phyloP scores from a whole-genome alignment of 2,888 invertebrate genomes.

The Mythimna ferrago region DNA sequence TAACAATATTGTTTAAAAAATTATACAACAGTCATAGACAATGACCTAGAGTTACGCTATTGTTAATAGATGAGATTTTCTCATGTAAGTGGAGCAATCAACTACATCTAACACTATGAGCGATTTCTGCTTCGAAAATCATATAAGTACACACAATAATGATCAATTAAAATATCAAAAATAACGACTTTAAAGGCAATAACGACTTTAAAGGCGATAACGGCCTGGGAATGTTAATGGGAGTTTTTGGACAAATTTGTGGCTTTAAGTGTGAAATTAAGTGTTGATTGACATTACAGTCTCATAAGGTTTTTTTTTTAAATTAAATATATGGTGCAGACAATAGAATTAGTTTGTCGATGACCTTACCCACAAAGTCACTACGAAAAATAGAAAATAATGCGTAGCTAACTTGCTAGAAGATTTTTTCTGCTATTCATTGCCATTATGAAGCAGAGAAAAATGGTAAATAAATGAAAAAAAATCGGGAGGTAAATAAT shows the following conservation, averaged over 20 bases:
- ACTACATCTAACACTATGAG: constrained; percentile 39
- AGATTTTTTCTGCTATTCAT: neutral
- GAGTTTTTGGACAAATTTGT: constrained; percentile 52
- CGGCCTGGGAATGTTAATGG: constrained; percentile 60
- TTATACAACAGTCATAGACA: constrained; percentile 68
- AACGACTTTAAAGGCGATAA: constrained; percentile 56
- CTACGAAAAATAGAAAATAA: constrained; percentile 4
- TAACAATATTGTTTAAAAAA: constrained; percentile 56
- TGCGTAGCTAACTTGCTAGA: neutral
- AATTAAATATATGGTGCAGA: constrained; percentile 21
- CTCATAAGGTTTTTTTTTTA: constrained; percentile 6
- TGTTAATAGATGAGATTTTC: constrained; percentile 79
- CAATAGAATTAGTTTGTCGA: constrained; percentile 23
- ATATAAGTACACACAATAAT: constrained; percentile 44
- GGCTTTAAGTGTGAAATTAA: constrained; percentile 22
- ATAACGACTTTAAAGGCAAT: constrained; percentile 50
- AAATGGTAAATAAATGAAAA: neutral
- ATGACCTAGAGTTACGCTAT: constrained; percentile 77
- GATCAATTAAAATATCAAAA: constrained; percentile 61
- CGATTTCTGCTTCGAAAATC: constrained; percentile 51
- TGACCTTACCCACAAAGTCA: constrained; percentile 11
- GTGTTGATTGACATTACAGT: constrained; percentile 25
- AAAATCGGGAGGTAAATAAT: neutral
- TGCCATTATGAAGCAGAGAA: neutral
- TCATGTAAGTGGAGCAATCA: constrained; percentile 81